phyloP scores from a whole-genome alignment of 2,888 invertebrate genomes.

The Oxyscelio sp. region DNA sequence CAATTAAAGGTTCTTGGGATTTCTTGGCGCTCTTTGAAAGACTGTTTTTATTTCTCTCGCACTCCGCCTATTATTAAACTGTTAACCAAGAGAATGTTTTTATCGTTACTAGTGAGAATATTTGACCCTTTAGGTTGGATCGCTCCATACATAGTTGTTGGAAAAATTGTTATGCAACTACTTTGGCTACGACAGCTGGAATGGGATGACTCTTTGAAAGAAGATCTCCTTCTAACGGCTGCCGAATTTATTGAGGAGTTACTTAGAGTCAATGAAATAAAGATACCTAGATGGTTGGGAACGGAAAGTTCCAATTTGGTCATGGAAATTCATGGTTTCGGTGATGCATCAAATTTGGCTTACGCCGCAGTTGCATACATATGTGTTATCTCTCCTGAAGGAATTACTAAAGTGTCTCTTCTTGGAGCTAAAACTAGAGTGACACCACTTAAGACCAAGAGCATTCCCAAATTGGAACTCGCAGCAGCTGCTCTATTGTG shows the following conservation, averaged over 20 bases:
- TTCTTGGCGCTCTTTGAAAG: too few relatives aligned
- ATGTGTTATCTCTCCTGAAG: not conserved
- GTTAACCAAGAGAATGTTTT: too few relatives aligned
- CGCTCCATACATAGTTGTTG: too few relatives aligned
- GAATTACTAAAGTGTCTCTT: not conserved
- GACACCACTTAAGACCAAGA: not conserved
- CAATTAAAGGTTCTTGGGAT: too few relatives aligned
- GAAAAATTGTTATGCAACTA: conserved; percentile 5
- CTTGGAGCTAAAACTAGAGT: too few relatives aligned
- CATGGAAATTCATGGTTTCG: conserved; percentile 13
- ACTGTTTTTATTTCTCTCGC: too few relatives aligned
- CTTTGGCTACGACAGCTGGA: conserved; percentile 13
- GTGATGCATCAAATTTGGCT: conserved; percentile 9
- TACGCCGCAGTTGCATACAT: conserved; percentile 16
- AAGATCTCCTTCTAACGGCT: not conserved
- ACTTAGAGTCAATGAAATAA: not conserved
- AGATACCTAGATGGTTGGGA: not conserved
- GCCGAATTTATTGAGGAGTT: too few relatives aligned
- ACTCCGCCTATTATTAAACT: too few relatives aligned
- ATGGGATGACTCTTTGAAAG: not conserved
- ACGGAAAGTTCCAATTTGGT: not conserved
- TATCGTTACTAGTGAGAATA: too few relatives aligned
- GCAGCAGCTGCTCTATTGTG: conserved; percentile 1
- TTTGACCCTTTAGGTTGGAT: too few relatives aligned
- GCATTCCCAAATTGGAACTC: not conserved